Conservation (phyloP, 2,797 vertebrate species). For the Percopsis omiscomaycus region DNA sequence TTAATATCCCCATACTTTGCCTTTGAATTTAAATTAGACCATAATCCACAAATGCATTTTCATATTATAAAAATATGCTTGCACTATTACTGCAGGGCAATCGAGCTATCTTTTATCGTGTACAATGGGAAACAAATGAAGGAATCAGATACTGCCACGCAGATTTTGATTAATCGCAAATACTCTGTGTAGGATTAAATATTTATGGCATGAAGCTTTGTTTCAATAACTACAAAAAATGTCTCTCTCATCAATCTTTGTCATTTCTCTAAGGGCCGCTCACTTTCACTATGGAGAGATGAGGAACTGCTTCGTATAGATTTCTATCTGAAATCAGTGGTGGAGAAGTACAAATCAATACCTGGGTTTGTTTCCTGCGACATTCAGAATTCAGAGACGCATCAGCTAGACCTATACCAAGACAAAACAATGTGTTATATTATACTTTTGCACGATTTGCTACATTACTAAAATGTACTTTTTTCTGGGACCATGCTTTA, state of each 20-base stretch:
- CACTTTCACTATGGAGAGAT: constrained; percentile 61
- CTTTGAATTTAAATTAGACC: constrained; percentile 66
- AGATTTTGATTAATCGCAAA: constrained; percentile 63
- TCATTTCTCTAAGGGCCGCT: constrained; percentile 59
- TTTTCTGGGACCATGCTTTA: neutral
- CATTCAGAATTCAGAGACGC: constrained; percentile 45
- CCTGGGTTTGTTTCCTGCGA: constrained; percentile 53
- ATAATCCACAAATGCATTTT: constrained; percentile 62
- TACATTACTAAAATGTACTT: neutral
- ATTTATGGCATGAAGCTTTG: constrained; percentile 65
- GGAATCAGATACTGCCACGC: constrained; percentile 53
- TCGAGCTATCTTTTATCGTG: too few species aligned
- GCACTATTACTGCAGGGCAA: neutral
- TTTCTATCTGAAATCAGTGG: constrained; percentile 72
- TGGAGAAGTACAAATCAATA: constrained; percentile 69
- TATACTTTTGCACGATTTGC: neutral
- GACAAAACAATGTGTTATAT: constrained; percentile 39
- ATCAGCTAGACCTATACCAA: constrained; percentile 40
- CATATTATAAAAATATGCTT: constrained; percentile 54
- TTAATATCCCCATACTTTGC: constrained; percentile 53
- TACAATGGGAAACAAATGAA: constrained; percentile 44
- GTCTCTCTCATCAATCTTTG: constrained; percentile 66
- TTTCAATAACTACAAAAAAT: constrained; percentile 65
- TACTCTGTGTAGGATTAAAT: constrained; percentile 62
- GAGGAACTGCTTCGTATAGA: constrained; percentile 68